Evolutionary conservation across 2,888 invertebrate genomes (phyloP), one percentile per base, ranked within the genome.

Genomic region (Hirtodrosophila histrioides): DNA sequence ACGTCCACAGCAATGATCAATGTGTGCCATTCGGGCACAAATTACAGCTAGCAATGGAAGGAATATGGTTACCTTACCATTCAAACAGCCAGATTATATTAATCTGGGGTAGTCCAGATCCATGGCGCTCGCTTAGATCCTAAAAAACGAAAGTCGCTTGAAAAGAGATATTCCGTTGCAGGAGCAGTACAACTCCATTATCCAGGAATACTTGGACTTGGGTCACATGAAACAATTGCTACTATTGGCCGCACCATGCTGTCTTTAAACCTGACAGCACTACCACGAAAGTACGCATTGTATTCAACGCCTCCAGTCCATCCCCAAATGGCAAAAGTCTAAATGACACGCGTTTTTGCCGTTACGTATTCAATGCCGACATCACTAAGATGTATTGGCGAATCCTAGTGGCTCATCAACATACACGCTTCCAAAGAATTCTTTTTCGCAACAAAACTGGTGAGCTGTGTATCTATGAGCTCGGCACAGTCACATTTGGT

Each of bases 331-430:
- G 33, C 17, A 33, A 33, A 7, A 35, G 35, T 11, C 10, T 45
- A 12, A 45, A 45, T 10, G 44, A 45, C 9, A 29, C n/a, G 33
- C 7, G 35, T n/a, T 46, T 33, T 9, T 11, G 11, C 23, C 44
- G 10, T 3, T 17, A 31, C 12, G 49, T 39, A 0, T 39, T 49
- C 24, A 10, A 10, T 9, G 49, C 37, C n/a, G 49, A 53, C 36
- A 43, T 53, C 8, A 54, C 29, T 1, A 54, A 54, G 11, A 54
- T 54, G 31, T 46, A 46, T 55, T 31, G 44, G 10, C 29, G 45
- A 29, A 43, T 54, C 7, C 37, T 12, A 0, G 8, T 54, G 5
- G 12, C 37, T 11, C 37, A 27, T 3, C 24, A 36, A 2, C 37
- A 36, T 27, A 49, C 37, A 4, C 27, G 3, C 2, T 49, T 27